Evolutionary conservation across 2,888 invertebrate genomes (phyloP), one percentile per base, ranked within the genome.

Genomic region (Leptinotarsa haldemani): DNA sequence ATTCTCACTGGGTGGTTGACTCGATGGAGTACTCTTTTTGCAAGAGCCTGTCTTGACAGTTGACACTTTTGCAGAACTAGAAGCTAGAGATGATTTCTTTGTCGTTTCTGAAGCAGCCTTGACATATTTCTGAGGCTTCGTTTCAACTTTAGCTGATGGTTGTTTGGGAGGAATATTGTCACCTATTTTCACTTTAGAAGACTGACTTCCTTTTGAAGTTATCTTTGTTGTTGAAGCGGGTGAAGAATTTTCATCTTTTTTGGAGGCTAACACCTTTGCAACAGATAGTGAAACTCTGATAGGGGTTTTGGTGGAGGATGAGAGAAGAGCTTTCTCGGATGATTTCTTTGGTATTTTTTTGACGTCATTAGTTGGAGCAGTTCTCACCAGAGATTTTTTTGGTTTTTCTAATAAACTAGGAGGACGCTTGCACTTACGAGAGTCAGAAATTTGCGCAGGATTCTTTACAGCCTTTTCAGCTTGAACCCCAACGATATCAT

Each of bases 271-370:
- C 30, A 61, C 40, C 30, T 40, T 61, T 18, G 61, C 40, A 61
- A 61, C 61, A 25, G 9, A 20, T n/a, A 61, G 61, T 61, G 61
- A 61, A 30, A 40, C 40, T 61, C 61, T 61, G 61, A 61, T 40
- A 12, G 25, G 2, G 15, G 61, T 40, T 40, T 61, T 61, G 16
- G 12, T 1, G 18, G 61, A 9, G 7, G 61, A n/a, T n/a, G 16
- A 16, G 16, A 18, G 7, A n/a, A 40, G 16, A 30, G n/a, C 18
- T 56, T 40, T 40, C 40, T 40, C 40, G 40, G 52, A 52, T 52
- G n/a, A 16, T 52, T 52, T 52, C n/a, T 52, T 52, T n/a, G 52
- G 52, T 52, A n/a, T 52, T 52, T n/a, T 52, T n/a, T 52, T 52
- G n/a, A 2, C 52, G 13, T 52, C 52, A n/a, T 7, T n/a, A 52